Conservation (phyloP, 92 coral and sea anemone species). For the Phymanthus crucifer region DNA sequence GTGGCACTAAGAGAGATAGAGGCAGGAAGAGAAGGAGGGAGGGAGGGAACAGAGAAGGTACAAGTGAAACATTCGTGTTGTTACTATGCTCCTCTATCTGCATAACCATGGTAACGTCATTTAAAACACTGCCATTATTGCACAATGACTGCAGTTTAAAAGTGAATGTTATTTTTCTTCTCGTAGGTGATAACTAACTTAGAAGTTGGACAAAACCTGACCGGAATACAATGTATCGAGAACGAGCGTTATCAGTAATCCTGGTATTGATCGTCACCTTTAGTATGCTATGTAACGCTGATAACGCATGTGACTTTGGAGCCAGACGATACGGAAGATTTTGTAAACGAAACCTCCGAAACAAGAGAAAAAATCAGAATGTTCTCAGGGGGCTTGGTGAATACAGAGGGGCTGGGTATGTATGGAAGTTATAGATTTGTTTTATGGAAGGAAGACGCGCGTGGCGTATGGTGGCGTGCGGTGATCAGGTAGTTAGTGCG, state of each 20-base stretch:
- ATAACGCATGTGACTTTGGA: constrained; percentile 14
- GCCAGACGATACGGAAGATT: constrained; percentile 17
- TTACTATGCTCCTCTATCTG: too few relatives aligned
- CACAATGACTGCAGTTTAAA: background rate
- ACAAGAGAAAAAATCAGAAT: background rate
- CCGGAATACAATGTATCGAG: background rate
- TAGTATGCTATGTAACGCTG: constrained; percentile 4
- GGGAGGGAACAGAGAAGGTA: too few relatives aligned
- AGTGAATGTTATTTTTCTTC: background rate
- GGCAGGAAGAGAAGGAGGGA: too few relatives aligned
- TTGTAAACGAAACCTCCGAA: constrained; percentile 15
- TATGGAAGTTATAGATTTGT: too few relatives aligned
- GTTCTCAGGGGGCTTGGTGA: background rate
- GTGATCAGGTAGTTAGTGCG: too few relatives aligned
- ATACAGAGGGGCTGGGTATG: too few relatives aligned
- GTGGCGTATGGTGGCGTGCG: too few relatives aligned
- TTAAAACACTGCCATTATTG: too few relatives aligned
- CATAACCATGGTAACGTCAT: too few relatives aligned
- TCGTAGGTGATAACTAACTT: background rate
- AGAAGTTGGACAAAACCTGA: background rate
- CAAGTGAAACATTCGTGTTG: too few relatives aligned
- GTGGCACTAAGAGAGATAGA: too few relatives aligned
- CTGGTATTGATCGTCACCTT: background rate
- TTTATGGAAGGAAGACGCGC: too few relatives aligned
- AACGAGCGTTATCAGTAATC: background rate